Base-by-base conservation (phyloP, 2,113 vertebrate species). In the Haemorhous mexicanus region DNA sequence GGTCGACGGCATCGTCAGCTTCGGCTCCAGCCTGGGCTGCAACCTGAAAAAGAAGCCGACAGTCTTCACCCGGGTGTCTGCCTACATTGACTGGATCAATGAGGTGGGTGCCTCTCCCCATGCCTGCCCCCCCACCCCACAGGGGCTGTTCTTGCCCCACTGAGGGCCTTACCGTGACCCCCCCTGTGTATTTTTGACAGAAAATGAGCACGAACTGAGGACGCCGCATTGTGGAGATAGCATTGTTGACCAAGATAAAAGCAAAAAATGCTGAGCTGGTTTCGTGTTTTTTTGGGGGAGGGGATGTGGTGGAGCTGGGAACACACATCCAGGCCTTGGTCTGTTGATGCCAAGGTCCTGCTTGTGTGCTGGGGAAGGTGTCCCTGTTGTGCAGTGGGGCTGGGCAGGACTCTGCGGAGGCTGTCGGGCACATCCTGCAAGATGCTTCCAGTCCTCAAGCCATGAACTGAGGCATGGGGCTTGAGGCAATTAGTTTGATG, bases 1-100 rank as follows among this genome's bases (percentile, higher is more conserved):
- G 8, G 98, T 99, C 15, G 91, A 98, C 0, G 99, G 99, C 27
- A 95, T 99, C 16, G 99, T 99, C 84, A 99, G 99, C 97, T 99
- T 99, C 0, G 99, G 99, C 85, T 99, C 99, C 0, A 59, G 95
- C 20, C 11, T 95, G 74, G 73, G 98, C 87, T 99, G 99, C 97
- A 99, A 99, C 96, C 92, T 94, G 7, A 5, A 0, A 63, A 98
- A 97, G 98, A 99, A 99, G 95, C 99, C 99, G 0, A 98, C 98
- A 0, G 99, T 99, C 78, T 99, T 99, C 98, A 99, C 99, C 15
- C 97, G 98, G 0, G 99, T 99, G 91, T 99, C 99, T 0, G 97
- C 97, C 94, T 99, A 98, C 98, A 98, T 75, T 9, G 10, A 93
- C 96, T 99, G 99, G 99, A 98, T 99, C 96, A 94, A 96, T 24